Conservation (phyloP, 2,113 vertebrate species). For the Athene cunicularia region DNA sequence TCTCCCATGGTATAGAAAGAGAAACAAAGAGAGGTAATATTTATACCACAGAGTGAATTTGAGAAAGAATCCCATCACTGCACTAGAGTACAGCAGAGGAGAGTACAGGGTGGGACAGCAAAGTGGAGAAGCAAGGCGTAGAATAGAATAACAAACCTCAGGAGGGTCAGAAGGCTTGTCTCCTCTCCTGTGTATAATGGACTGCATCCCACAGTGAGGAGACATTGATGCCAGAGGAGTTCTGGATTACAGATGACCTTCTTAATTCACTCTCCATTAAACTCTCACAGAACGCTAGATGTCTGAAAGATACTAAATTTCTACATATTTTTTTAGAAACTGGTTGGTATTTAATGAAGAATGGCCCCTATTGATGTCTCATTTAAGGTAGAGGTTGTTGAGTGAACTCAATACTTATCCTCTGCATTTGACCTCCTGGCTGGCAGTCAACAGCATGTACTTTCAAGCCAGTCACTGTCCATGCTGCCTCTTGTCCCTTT, state of each 20-base stretch:
- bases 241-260: background rate
- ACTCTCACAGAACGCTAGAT: background rate
- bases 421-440: background rate
- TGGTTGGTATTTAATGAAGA: background rate
- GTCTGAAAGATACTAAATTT: background rate
- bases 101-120: background rate
- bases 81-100: background rate
- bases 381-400: background rate
- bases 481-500: background rate
- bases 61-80: background rate
- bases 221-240: background rate
- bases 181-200: background rate
- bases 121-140: background rate
- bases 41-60: background rate
- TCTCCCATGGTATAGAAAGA: background rate
- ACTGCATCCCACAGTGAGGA: background rate
- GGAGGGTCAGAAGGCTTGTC: background rate
- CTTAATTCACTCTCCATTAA: background rate
- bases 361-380: background rate
- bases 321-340: background rate
- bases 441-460: background rate
- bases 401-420: background rate
- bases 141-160: background rate
- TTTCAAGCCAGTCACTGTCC: background rate
- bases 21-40: background rate